phyloP scores from a whole-genome alignment of 2,797 vertebrate species.

The Diplodus sargus region DNA sequence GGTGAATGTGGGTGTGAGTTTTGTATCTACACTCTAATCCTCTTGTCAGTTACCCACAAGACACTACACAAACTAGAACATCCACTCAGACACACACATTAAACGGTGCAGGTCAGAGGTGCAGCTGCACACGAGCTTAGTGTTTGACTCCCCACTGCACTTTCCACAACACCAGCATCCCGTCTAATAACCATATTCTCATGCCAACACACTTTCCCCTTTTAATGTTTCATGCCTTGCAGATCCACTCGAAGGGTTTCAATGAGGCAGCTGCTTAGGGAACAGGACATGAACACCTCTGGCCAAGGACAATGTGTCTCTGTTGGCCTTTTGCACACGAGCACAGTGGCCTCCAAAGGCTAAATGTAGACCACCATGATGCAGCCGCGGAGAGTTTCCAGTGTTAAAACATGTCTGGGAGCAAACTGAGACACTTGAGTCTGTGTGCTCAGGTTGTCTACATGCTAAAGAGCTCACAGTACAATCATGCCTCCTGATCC shows the following conservation, averaged over 20 bases:
- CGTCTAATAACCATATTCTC: slow-evolving; percentile 79
- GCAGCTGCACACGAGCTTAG: slow-evolving; percentile 75
- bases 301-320: slow-evolving; percentile 72
- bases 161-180: slow-evolving; percentile 69
- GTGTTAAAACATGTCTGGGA: slow-evolving; percentile 75
- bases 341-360: slow-evolving; percentile 62
- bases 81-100: slow-evolving; percentile 46
- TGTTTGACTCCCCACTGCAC: slow-evolving; percentile 72
- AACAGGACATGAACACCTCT: slow-evolving; percentile 53
- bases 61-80: slow-evolving; percentile 53
- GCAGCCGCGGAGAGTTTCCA: slow-evolving; percentile 63
- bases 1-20: slow-evolving; percentile 27
- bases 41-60: slow-evolving; percentile 29
- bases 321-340: slow-evolving; percentile 57
- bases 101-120: slow-evolving; percentile 53
- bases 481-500: slow-evolving; percentile 72
- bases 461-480: slow-evolving; percentile 63
- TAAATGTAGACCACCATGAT: slow-evolving; percentile 75
- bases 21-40: slow-evolving; percentile 45
- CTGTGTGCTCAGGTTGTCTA: slow-evolving; percentile 58
- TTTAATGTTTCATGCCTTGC: slow-evolving; percentile 82
- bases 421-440: slow-evolving; percentile 62
- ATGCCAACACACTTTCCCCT: slow-evolving; percentile 80
- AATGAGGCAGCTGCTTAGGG: slow-evolving; percentile 65
- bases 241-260: slow-evolving; percentile 67